Conservation (phyloP, 23 tunicate genomes). For the Diplosoma virens region DNA sequence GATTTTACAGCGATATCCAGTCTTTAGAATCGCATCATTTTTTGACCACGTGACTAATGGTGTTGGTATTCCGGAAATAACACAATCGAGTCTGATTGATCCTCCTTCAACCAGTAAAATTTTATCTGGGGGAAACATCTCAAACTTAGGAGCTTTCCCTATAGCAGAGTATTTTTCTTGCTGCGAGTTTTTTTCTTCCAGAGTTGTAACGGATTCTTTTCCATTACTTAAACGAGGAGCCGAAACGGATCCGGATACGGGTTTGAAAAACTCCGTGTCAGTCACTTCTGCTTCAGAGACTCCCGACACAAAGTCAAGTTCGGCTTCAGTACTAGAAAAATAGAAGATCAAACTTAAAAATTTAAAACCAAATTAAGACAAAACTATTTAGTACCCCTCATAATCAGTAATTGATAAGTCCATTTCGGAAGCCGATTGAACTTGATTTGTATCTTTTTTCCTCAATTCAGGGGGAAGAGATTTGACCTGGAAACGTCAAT, state of each 20-base stretch:
- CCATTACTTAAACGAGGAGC: not conserved
- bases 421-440: conserved; percentile 63
- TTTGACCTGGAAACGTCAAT: conserved; percentile 10
- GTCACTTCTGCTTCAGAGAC: conserved; percentile 90
- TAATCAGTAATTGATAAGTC: conserved; percentile 87
- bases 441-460: conserved; percentile 8
- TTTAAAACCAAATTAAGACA: not conserved
- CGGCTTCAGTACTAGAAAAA: conserved; percentile 66
- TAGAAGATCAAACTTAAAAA: not conserved
- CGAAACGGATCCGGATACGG: conserved; percentile 26
- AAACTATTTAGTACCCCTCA: conserved; percentile 59
- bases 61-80: conserved; percentile 73
- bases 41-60: conserved; percentile 81
- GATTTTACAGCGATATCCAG: conserved; percentile 68
- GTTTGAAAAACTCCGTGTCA: conserved; percentile 76
- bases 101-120: conserved; percentile 78
- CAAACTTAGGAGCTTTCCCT: conserved; percentile 45
- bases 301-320: conserved; percentile 87
- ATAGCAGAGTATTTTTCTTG: conserved; percentile 24
- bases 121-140: conserved; percentile 50
- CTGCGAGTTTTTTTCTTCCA: conserved; percentile 49
- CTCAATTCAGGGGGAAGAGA: not conserved
- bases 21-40: conserved; percentile 49
- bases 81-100: conserved; percentile 66
- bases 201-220: conserved; percentile 38